Evolutionary conservation across 2,113 vertebrate species (phyloP).

Genomic region (Cyphomyrus plagiostoma): DNA sequence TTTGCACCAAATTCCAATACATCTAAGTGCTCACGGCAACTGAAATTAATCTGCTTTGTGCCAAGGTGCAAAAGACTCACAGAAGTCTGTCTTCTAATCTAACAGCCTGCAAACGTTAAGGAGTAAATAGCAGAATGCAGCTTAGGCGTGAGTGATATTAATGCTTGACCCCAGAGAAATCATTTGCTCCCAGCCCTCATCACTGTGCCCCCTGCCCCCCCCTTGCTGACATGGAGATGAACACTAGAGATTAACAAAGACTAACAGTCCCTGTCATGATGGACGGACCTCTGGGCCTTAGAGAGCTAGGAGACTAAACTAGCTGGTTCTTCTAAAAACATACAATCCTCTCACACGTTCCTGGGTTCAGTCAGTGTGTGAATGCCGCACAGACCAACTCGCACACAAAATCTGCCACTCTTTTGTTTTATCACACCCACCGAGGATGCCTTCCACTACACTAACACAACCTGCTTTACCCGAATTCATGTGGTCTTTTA

Average conservation of each 20-base stretch:
- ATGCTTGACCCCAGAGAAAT: conserved; percentile 48
- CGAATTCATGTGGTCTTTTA: not conserved
- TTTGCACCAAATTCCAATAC: not conserved
- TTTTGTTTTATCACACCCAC: not conserved
- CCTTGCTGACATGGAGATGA: conserved; percentile 46
- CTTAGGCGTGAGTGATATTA: conserved; percentile 48
- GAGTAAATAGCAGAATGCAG: conserved; percentile 24
- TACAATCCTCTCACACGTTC: conserved; percentile 43
- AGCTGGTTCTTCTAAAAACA: conserved; percentile 51
- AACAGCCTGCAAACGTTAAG: conserved; percentile 28
- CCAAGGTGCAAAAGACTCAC: conserved; percentile 10
- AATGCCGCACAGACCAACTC: conserved; percentile 20
- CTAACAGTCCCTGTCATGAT: conserved; percentile 62
- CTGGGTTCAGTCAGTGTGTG: conserved; percentile 13
- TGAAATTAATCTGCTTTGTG: not conserved
- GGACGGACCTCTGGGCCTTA: conserved; percentile 48
- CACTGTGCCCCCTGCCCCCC: conserved; percentile 23
- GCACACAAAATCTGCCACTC: conserved; percentile 21
- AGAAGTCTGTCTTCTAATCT: conserved; percentile 36
- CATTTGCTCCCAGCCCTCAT: conserved; percentile 41
- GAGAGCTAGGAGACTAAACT: conserved; percentile 53
- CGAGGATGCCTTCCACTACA: too few relatives aligned
- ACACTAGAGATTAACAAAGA: conserved; percentile 57
- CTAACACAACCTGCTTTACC: not conserved
- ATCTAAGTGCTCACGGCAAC: not conserved